These are phyloP conservation scores for Sinelater perroti DNA, from an alignment of 2,888 invertebrate genomes.

Conservation along the genomic window DNA sequence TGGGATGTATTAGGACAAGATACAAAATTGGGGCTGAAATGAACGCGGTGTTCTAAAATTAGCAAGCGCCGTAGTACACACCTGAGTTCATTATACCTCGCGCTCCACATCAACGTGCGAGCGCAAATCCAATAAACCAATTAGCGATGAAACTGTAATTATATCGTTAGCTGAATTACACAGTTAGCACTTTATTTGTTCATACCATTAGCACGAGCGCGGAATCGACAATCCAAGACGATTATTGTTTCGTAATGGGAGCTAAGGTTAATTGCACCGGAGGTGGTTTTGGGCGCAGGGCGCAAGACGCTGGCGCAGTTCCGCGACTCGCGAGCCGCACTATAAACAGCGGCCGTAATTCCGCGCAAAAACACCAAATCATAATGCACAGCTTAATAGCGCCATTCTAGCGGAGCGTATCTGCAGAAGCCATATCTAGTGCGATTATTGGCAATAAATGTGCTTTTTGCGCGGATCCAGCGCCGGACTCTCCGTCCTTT, in stretches of 20 bases:
- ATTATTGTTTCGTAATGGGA: conserved; percentile 15
- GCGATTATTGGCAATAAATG: conserved; percentile 56
- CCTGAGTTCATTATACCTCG: conserved; percentile 28
- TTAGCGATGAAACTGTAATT: conserved; percentile 36
- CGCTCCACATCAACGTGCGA: conserved; percentile 23
- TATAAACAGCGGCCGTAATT: conserved; percentile 13
- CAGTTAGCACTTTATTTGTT: conserved; percentile 27
- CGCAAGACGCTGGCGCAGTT: too few relatives aligned
- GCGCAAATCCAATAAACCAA: conserved; percentile 34
- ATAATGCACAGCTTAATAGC: conserved; percentile 25
- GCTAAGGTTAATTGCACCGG: conserved; percentile 13
- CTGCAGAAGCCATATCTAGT: conserved; percentile 55
- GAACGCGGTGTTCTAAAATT: conserved; percentile 13
- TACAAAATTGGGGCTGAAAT: too few relatives aligned
- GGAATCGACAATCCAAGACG: conserved; percentile 20
- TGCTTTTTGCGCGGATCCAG: conserved; percentile 25
- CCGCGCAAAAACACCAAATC: conserved; percentile 20
- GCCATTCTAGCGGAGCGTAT: conserved; percentile 33
- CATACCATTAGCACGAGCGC: conserved; percentile 22
- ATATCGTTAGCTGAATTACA: conserved; percentile 35
- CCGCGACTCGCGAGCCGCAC: conserved; percentile 1
- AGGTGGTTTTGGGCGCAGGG: not conserved
- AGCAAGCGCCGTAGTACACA: conserved; percentile 1
- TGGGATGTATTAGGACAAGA: too few relatives aligned
- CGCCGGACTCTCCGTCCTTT: conserved; percentile 6